A percentile compares a stretch with the other conserved stretches of the same genome.
Evolutionary conservation across 2,797 vertebrate genomes (phyloP).

Genomic region (Enteromius paludinosus): DNA sequence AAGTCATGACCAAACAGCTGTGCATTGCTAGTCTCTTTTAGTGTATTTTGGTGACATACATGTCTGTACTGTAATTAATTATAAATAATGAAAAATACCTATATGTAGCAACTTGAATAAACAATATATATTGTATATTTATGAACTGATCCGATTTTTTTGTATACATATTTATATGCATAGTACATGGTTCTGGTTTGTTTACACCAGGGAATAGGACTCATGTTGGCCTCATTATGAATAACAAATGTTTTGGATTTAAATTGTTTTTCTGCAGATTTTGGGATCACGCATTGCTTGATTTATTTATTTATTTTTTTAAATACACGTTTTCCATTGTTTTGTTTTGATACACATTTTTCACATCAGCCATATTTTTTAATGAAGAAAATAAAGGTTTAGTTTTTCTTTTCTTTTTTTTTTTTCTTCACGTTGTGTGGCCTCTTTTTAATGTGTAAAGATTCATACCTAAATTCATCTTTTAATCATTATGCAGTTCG

Average conservation of each 20-base stretch:
- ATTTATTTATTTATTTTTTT: not conserved
- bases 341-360: not conserved
- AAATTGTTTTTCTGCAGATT: constrained; percentile 7
- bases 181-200: constrained; percentile 33
- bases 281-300: constrained; percentile 17
- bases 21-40: constrained; percentile 76
- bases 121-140: constrained; percentile 79
- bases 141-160: constrained; percentile 80
- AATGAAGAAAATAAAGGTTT: constrained; percentile 46
- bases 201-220: constrained; percentile 62
- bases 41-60: constrained; percentile 78
- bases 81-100: constrained; percentile 62
- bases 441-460: not conserved
- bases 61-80: constrained; percentile 75
- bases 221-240: constrained; percentile 11
- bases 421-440: not conserved
- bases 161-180: constrained; percentile 73
- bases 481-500: not conserved
- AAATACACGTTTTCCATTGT: constrained; percentile 18
- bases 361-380: constrained; percentile 23
- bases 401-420: not conserved
- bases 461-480: not conserved
- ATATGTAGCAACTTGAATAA: constrained; percentile 69
- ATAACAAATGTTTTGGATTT: constrained; percentile 1
- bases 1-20: constrained; percentile 82